A percentile compares a stretch with the other conserved stretches of the same genome.
phyloP scores from a whole-genome alignment of 1,140 invertebrate genomes.

The Drosophila nigromelanica region DNA sequence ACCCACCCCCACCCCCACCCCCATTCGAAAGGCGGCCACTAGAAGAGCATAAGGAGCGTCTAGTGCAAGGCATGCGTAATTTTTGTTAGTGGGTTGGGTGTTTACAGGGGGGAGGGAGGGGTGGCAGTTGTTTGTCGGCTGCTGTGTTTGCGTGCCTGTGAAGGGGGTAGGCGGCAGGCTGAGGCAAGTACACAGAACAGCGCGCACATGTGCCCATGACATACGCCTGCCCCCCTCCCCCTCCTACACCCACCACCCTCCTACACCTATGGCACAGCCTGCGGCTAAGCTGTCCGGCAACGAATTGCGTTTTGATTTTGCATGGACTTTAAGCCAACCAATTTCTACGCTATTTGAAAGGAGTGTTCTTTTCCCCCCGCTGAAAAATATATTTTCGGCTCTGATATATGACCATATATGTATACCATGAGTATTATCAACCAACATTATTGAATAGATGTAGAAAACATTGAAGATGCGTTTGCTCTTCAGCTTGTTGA shows the following conservation, averaged over 20 bases:
- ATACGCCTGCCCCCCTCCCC: background rate
- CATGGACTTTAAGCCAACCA: conserved; percentile 53
- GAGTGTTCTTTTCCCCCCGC: too few relatives aligned
- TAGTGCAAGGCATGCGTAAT: conserved; percentile 71
- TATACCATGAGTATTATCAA: conserved; percentile 8
- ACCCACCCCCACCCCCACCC: conserved; percentile 21
- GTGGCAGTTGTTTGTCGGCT: too few relatives aligned
- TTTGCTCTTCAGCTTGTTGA: conserved; percentile 9
- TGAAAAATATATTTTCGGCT: background rate
- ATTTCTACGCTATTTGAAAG: too few relatives aligned
- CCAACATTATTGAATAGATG: conserved; percentile 8
- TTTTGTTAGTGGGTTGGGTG: conserved; percentile 20
- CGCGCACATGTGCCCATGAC: conserved; percentile 61
- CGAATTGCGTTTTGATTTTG: conserved; percentile 76
- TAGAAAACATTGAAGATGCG: conserved; percentile 10
- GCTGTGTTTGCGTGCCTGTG: background rate
- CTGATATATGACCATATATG: conserved; percentile 2
- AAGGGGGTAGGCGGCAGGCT: background rate
- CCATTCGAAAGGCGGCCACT: conserved; percentile 25
- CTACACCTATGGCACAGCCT: conserved; percentile 4
- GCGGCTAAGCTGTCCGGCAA: conserved; percentile 66
- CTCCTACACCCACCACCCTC: background rate
- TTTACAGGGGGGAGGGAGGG: background rate
- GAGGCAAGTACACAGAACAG: conserved; percentile 1
- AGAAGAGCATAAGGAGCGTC: conserved; percentile 56